A percentile compares a stretch with the other conserved stretches of the same genome.
Evolutionary conservation across 2,113 vertebrate species (phyloP).

Genomic region (Elephantulus edwardii): DNA sequence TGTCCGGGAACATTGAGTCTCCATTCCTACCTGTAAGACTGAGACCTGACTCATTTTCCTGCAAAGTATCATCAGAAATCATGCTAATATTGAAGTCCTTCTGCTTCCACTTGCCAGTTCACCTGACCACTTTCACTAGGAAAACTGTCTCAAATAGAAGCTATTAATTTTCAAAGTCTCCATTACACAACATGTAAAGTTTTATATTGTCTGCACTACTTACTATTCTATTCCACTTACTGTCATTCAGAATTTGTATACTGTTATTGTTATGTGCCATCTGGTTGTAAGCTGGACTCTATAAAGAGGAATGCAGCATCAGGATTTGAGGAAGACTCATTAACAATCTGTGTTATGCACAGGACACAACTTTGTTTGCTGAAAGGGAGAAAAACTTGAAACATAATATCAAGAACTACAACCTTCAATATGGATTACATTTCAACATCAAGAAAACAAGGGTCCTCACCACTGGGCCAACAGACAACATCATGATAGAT

Average conservation of each 20-base stretch:
- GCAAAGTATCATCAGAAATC: neutral
- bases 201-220: neutral
- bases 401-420: too few relatives aligned
- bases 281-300: too few relatives aligned
- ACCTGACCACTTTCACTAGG: constrained; percentile 15
- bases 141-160: neutral
- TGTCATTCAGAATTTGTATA: constrained; percentile 11
- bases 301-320: too few relatives aligned
- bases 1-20: constrained; percentile 34
- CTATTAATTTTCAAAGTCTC: constrained; percentile 18
- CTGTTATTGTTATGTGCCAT: too few relatives aligned
- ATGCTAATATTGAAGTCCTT: neutral
- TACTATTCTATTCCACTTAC: neutral
- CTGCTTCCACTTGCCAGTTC: neutral
- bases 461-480: too few relatives aligned
- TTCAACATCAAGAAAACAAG: too few relatives aligned
- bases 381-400: too few relatives aligned
- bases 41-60: neutral
- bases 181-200: neutral
- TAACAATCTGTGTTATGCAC: too few relatives aligned
- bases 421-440: too few relatives aligned
- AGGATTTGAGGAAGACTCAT: too few relatives aligned
- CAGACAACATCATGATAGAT: too few relatives aligned
- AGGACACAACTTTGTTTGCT: too few relatives aligned
- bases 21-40: constrained; percentile 8